Evolutionary conservation across 2,113 vertebrate species (phyloP).

Genomic region (Ctenodactylus gundi): DNA sequence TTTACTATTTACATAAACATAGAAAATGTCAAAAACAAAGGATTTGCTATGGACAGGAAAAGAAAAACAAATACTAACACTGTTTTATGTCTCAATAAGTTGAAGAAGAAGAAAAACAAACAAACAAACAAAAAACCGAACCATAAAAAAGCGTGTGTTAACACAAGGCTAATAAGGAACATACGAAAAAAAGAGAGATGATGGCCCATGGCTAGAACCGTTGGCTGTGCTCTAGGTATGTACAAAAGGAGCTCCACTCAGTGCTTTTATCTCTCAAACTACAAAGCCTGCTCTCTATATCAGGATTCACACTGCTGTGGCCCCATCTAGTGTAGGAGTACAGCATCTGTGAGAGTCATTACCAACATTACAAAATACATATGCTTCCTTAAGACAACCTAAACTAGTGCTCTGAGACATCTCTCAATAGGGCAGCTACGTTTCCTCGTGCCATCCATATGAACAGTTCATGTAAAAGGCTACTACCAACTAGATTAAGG

Average conservation of each 20-base stretch:
- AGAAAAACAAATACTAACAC: neutral
- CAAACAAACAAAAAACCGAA: no score
- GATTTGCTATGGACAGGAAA: neutral
- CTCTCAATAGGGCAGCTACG: neutral
- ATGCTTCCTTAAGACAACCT: neutral
- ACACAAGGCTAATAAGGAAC: neutral
- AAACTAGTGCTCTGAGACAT: neutral
- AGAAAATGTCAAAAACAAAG: neutral
- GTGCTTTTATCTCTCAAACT: neutral
- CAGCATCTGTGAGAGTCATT: neutral
- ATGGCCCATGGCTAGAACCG: neutral
- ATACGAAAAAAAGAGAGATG: neutral
- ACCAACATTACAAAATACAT: neutral
- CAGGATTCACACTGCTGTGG: neutral
- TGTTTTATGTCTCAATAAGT: neutral
- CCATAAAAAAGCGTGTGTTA: neutral
- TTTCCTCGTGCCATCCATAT: neutral
- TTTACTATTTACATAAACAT: neutral
- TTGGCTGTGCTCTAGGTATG: neutral
- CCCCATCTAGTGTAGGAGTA: neutral
- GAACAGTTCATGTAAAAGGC: neutral
- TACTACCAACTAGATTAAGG: neutral
- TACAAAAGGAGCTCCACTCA: neutral
- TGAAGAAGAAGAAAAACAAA: slow-evolving; percentile 7
- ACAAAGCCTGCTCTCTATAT: neutral